These are phyloP conservation scores for Ephydatia muelleri DNA, from an alignment of 37 sponge, comb jelly and placozoan species.

Conservation along the genomic window DNA sequence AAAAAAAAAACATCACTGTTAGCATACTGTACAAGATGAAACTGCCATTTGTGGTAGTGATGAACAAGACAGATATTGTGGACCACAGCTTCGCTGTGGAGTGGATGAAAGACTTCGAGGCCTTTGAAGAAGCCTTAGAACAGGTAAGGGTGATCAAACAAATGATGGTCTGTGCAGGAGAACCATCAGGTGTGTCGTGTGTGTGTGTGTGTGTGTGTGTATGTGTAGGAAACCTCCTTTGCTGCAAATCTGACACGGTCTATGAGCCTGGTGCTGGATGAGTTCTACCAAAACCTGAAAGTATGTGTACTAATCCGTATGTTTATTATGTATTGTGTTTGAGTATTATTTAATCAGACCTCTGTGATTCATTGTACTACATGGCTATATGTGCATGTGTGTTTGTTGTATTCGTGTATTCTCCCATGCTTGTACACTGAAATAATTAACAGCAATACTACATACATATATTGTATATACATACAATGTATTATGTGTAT, in stretches of 20 bases:
- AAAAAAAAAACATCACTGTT: conserved; percentile 3
- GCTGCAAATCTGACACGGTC: conserved; percentile 82
- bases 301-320: conserved; percentile 23
- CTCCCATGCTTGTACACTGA: too few species aligned
- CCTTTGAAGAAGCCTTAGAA: conserved; percentile 84
- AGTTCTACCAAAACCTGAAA: conserved; percentile 88
- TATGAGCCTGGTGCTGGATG: conserved; percentile 97
- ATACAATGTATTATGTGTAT: too few species aligned
- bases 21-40: conserved; percentile 93
- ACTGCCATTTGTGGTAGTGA: conserved; percentile 89
- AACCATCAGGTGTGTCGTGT: too few species aligned
- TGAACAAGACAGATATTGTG: conserved; percentile 95
- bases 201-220: too few species aligned
- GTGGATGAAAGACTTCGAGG: conserved; percentile 97
- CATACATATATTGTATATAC: too few species aligned
- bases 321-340: neutral
- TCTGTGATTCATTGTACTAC: too few species aligned
- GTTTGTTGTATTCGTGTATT: too few species aligned
- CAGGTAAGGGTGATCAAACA: conserved; percentile 38
- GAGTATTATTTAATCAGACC: neutral
- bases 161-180: conserved; percentile 10
- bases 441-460: too few species aligned
- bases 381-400: too few species aligned
- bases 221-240: conserved; percentile 75
- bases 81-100: conserved; percentile 91